Evolutionary conservation across 1,140 invertebrate genomes (phyloP).

Genomic region (Lepidotrigona ventralis): DNA sequence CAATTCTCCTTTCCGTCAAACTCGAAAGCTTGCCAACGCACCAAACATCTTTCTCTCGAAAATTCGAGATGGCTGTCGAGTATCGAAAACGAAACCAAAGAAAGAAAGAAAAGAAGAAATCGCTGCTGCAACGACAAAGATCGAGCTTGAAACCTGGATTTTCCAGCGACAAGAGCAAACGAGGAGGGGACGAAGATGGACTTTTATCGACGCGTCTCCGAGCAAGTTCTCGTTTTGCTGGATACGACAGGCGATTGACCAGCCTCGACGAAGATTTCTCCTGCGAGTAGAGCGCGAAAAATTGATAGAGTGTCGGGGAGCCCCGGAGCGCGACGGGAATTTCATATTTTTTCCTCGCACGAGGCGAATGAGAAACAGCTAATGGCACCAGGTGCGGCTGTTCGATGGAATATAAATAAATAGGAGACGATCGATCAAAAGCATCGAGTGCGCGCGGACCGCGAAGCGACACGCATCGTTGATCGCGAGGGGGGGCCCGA

Average conservation of each 20-base stretch:
- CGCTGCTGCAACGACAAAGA: background rate
- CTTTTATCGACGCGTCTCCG: background rate
- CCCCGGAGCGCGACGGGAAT: slow-evolving; percentile 20
- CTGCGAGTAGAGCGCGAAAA: slow-evolving; percentile 44
- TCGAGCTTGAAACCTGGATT: background rate
- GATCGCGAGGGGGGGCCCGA: slow-evolving; percentile 22
- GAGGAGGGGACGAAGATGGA: background rate
- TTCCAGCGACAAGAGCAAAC: background rate
- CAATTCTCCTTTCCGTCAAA: too few species aligned
- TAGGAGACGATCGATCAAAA: slow-evolving; percentile 68
- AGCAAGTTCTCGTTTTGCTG: slow-evolving; percentile 11
- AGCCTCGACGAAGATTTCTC: slow-evolving; percentile 52
- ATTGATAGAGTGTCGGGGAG: slow-evolving; percentile 57
- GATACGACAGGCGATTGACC: slow-evolving; percentile 54
- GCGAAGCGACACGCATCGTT: slow-evolving; percentile 60
- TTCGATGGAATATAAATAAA: slow-evolving; percentile 70
- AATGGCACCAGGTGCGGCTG: slow-evolving; percentile 66
- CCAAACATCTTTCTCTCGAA: too few species aligned
- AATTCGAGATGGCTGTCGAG: too few species aligned
- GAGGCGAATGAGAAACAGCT: slow-evolving; percentile 58
- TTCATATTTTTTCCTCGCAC: slow-evolving; percentile 52
- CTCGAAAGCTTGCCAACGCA: too few species aligned
- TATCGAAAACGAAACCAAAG: too few species aligned
- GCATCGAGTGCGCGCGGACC: slow-evolving; percentile 50
- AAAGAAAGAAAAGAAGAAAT: too few species aligned